Evolutionary conservation across 2,797 vertebrate species (phyloP), one percentile per base, ranked within the genome.

Genomic region (Manis javanica): DNA sequence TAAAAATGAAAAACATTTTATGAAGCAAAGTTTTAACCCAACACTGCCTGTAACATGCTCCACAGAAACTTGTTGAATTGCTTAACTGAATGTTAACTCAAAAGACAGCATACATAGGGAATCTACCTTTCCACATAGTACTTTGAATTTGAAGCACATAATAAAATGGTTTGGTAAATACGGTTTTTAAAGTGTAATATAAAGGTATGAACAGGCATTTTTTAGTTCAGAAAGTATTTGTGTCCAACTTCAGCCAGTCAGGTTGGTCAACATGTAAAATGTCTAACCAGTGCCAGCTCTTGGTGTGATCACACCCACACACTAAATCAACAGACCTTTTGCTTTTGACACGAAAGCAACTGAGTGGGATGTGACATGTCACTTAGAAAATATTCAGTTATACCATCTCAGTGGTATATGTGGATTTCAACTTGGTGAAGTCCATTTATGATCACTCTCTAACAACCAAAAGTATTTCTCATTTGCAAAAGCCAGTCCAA

Each of bases 1-100:
- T 99, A 95, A 13, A 24, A 69, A 95, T 78, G 31, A 94, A 64
- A 91, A 95, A 79, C 7, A 94, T 46, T 87, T 96, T 68, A 90
- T 90, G 59, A 83, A 85, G 39, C 39, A 31, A 79, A 96, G 63
- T 51, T 96, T 66, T 89, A 95, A 87, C 11, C 31, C 81, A 95
- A 39, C 37, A 69, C 4, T 68, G n/a, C 55, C 46, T 75, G n/a
- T 39, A 53, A 78, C 49, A 75, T 26, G 26, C 12, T 91, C 23
- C 37, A 69, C 23, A 87, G 74, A 92, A 49, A 90, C 39, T 46
- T 82, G 49, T 2, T 69, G 46, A 95, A 82, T 37, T 90, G 53
- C 39, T 87, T 57, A 68, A 53, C 0, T 71, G 68, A 68, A 83
- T 64, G 4, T 72, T 81, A 89, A 94, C 34, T 64, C 37, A 89